Conservation (phyloP, 2,113 vertebrate genomes). For the Ceyx cyanopectus region DNA sequence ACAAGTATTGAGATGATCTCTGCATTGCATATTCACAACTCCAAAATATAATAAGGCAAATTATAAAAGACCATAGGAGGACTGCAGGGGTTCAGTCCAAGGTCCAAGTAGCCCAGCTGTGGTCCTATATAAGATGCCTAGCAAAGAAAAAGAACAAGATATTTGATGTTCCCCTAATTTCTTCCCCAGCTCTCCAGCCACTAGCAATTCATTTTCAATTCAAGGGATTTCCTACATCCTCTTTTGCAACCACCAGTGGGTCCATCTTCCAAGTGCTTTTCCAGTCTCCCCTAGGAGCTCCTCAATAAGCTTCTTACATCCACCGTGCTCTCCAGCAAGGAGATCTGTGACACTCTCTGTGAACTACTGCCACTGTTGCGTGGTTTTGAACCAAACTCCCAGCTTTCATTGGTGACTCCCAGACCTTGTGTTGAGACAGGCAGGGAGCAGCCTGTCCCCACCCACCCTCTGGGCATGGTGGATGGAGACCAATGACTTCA, state of each 20-base stretch:
- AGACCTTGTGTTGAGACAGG: not conserved
- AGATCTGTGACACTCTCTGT: not conserved
- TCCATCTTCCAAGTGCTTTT: not conserved
- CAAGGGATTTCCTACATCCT: not conserved
- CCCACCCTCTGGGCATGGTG: not conserved
- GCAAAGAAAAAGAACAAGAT: not conserved
- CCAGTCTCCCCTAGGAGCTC: not conserved
- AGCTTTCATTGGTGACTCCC: not conserved
- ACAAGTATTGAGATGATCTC: not conserved
- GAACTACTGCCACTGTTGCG: rapidly evolving
- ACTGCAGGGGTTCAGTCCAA: not conserved
- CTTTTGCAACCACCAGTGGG: rapidly evolving
- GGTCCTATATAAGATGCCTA: not conserved
- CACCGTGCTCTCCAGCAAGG: not conserved
- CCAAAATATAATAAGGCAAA: not conserved
- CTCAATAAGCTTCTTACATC: not conserved
- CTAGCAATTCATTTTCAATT: not conserved
- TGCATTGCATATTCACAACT: not conserved
- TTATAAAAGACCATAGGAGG: not conserved
- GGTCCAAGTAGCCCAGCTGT: not conserved
- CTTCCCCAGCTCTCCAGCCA: not conserved
- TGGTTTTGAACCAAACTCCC: not conserved
- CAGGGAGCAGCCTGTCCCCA: not conserved
- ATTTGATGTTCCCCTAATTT: not conserved
- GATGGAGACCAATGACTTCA: rapidly evolving